Evolutionary conservation across 2,888 invertebrate species (phyloP), one percentile per base, ranked within the genome.

Genomic region (Euphydryas editha): DNA sequence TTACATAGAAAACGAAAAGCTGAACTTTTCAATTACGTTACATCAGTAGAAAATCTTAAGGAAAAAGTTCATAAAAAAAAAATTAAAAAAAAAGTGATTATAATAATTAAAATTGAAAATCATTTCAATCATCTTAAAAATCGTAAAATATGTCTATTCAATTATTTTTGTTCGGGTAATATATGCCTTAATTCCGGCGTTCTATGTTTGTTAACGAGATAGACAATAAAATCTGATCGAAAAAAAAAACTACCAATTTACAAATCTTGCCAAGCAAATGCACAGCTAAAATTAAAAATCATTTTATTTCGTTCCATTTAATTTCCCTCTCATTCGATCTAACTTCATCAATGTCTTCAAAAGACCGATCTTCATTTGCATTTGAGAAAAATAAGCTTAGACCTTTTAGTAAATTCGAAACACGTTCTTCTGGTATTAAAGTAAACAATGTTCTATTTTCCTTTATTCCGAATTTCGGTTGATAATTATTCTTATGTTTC

Each of bases 311-410:
- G 6, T 13, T 5, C 37, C 10, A 18, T 18, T 56, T 56, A 21
- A 56, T 56, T 36, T 56, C 7, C 13, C 18, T 13, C 30, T 20
- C 2, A 11, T 11, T 15, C 39, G 18, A 56, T 36, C 15, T 83
- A 80, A 69, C 55, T 69, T 63, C 66, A 63, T 66, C 61, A 63
- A 55, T 58, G 59, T 58, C 46, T 55, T 58, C 57, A 56, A 61
- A 44, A 64, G 57, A 54, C 67, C 36, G 61, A 62, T 66, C 66
- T 66, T 44, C 65, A 72, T 68, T 70, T 69, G 67, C 65, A 65
- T 66, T 49, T 24, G 64, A 62, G 59, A 66, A 60, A 67, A 69
- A 69, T 66, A 68, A 17, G 42, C 36, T n/a, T 30, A 20, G 44
- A 37, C 30, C 18, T 49, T 20, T 24, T 62, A 20, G 61, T 44